phyloP scores from a whole-genome alignment of 1,140 invertebrate genomes.

The Drosophila suzukii region DNA sequence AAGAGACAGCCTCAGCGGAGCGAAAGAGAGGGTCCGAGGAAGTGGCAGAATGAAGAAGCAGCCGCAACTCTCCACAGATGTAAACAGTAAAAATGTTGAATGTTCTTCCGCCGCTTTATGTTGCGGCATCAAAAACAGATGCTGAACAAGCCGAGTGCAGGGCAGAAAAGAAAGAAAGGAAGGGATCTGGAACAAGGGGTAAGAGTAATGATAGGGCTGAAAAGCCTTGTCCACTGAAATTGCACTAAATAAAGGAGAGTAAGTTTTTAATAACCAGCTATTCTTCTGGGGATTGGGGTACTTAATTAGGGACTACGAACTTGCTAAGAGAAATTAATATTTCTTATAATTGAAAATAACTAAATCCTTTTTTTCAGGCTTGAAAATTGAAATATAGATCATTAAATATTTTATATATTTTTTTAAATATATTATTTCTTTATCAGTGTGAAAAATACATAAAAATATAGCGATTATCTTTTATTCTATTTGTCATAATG shows the following conservation, averaged over 20 bases:
- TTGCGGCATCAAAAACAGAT: slow-evolving; percentile 50
- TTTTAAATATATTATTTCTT: background rate
- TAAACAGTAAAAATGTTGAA: slow-evolving; percentile 52
- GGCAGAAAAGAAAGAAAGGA: slow-evolving; percentile 3
- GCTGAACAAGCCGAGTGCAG: slow-evolving; percentile 21
- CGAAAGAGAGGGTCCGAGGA: slow-evolving; percentile 10
- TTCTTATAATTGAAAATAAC: too few relatives aligned
- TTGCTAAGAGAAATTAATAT: background rate
- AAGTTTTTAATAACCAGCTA: slow-evolving; percentile 25
- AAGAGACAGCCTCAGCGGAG: background rate
- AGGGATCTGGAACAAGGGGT: background rate
- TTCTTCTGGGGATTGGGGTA: background rate
- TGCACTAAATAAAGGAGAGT: slow-evolving; percentile 37
- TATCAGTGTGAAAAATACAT: too few relatives aligned
- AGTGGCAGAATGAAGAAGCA: slow-evolving; percentile 17
- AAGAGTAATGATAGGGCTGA: slow-evolving; percentile 2
- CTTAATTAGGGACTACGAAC: background rate
- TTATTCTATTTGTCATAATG: too few relatives aligned
- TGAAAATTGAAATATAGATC: too few relatives aligned
- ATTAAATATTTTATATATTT: background rate
- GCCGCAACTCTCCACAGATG: slow-evolving; percentile 35
- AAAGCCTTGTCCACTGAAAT: slow-evolving; percentile 33
- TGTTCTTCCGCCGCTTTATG: slow-evolving; percentile 46
- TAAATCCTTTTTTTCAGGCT: too few relatives aligned
- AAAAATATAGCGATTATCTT: too few relatives aligned